phyloP scores from a whole-genome alignment of 2,113 vertebrate species.

The Tamias sibiricus region DNA sequence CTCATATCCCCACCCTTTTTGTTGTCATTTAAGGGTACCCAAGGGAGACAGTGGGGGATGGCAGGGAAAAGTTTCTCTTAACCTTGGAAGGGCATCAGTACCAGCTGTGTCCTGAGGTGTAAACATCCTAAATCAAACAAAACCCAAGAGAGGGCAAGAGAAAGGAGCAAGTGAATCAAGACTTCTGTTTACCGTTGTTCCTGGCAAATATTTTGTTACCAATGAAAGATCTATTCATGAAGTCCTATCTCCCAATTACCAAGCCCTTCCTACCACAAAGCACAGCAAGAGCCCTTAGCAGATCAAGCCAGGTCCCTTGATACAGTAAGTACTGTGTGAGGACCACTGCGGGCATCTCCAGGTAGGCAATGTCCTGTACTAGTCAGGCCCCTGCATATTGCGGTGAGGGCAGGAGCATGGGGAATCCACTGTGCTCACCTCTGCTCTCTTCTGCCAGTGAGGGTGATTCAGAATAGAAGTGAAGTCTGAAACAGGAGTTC shows the following conservation, averaged over 20 bases:
- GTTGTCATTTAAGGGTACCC: slow-evolving; percentile 26
- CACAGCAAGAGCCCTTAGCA: not conserved
- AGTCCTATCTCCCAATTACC: slow-evolving; percentile 58
- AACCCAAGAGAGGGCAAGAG: slow-evolving; percentile 44
- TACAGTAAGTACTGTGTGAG: not conserved
- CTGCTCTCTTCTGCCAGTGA: not conserved
- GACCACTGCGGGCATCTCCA: not conserved
- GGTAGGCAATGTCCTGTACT: too few relatives aligned
- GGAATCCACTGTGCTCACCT: not conserved
- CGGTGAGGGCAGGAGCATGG: accelerated
- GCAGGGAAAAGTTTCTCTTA: slow-evolving; percentile 26
- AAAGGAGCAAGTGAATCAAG: slow-evolving; percentile 74
- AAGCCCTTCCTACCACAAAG: not conserved
- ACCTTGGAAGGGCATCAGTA: slow-evolving; percentile 70
- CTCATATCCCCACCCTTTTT: slow-evolving; percentile 19
- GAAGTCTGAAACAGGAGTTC: not conserved
- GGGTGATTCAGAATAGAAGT: not conserved
- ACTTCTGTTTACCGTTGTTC: slow-evolving; percentile 55
- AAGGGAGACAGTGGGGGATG: not conserved
- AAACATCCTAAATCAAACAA: slow-evolving; percentile 79
- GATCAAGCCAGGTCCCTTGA: not conserved
- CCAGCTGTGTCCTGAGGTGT: slow-evolving; percentile 30
- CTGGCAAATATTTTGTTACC: slow-evolving; percentile 52
- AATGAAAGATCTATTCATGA: slow-evolving; percentile 70
- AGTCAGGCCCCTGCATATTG: not conserved